A percentile compares a stretch with the other conserved stretches of the same genome.
phyloP scores from a whole-genome alignment of 2,888 invertebrate genomes.

The Drosophila histrio region DNA sequence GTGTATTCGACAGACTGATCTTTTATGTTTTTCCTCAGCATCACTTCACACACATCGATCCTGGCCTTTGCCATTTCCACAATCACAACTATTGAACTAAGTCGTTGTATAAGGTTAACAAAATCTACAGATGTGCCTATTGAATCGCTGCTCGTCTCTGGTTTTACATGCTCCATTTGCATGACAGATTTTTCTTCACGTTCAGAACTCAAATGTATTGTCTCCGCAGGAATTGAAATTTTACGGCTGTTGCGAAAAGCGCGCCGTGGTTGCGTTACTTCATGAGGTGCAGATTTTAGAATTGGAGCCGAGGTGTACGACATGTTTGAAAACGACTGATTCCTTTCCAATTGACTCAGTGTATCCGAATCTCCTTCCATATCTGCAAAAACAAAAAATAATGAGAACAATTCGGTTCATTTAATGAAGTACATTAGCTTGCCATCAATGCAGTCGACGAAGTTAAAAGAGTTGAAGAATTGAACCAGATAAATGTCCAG shows the following conservation, averaged over 20 bases:
- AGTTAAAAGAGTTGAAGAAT: slow-evolving; percentile 69
- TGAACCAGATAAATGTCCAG: slow-evolving; percentile 74
- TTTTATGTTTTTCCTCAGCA: slow-evolving; percentile 26
- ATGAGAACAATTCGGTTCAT: background rate
- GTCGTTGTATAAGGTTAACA: slow-evolving; percentile 22
- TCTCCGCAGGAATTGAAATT: slow-evolving; percentile 81
- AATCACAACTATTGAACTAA: slow-evolving; percentile 47
- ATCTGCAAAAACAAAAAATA: slow-evolving; percentile 19
- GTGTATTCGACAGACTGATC: slow-evolving; percentile 51
- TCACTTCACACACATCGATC: slow-evolving; percentile 61
- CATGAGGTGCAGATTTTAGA: slow-evolving; percentile 13
- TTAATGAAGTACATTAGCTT: background rate
- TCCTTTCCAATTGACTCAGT: slow-evolving; percentile 38
- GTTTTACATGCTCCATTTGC: slow-evolving; percentile 15
- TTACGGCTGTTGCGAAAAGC: slow-evolving; percentile 73
- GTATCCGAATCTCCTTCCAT: slow-evolving; percentile 46
- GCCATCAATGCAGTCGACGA: slow-evolving; percentile 45
- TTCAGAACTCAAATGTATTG: slow-evolving; percentile 83
- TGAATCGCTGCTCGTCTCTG: background rate
- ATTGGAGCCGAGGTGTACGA: slow-evolving; percentile 42
- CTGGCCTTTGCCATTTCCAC: slow-evolving; percentile 70
- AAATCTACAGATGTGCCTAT: slow-evolving; percentile 2
- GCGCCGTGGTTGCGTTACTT: slow-evolving; percentile 53
- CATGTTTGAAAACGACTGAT: slow-evolving; percentile 45
- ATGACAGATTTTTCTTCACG: slow-evolving; percentile 77